A percentile compares a stretch with the other conserved stretches of the same genome.
phyloP scores from a whole-genome alignment of 1,140 invertebrate species.

The Papilio aristodemus region DNA sequence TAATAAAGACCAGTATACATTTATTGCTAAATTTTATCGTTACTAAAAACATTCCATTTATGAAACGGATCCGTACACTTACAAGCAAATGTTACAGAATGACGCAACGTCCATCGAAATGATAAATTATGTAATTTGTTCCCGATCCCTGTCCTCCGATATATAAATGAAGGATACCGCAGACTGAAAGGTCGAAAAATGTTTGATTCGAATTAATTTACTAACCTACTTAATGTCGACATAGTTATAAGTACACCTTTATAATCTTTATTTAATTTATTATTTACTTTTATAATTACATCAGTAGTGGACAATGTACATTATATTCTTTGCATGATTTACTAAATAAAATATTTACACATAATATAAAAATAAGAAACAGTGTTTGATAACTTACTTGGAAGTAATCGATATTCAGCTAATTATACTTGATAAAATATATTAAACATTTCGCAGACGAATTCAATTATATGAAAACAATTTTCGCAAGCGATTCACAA shows the following conservation, averaged over 20 bases:
- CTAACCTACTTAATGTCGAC: background rate
- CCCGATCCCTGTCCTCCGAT: background rate
- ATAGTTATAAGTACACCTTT: background rate
- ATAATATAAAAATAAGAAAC: no score
- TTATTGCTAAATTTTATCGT: slow-evolving; percentile 1
- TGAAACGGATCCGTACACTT: background rate
- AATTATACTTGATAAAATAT: slow-evolving; percentile 16
- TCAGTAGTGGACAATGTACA: no score
- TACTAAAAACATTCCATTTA: slow-evolving; percentile 4
- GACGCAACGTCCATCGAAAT: slow-evolving; percentile 1
- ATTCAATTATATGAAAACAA: slow-evolving; percentile 23
- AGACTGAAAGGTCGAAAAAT: slow-evolving; percentile 13
- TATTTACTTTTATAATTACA: no score
- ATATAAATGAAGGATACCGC: background rate
- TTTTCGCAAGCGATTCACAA: slow-evolving; percentile 17
- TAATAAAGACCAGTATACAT: background rate
- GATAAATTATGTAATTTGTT: slow-evolving; percentile 22
- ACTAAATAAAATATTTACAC: no score
- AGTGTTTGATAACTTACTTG: no score
- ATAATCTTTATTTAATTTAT: no score
- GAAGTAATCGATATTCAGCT: slow-evolving; percentile 4
- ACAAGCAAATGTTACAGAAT: slow-evolving; percentile 10
- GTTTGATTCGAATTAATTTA: background rate
- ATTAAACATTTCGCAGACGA: slow-evolving; percentile 12
- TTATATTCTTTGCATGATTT: no score